These are phyloP conservation scores for Drosophila tsacasi DNA, from an alignment of 1,140 invertebrate genomes.

Conservation along the genomic window DNA sequence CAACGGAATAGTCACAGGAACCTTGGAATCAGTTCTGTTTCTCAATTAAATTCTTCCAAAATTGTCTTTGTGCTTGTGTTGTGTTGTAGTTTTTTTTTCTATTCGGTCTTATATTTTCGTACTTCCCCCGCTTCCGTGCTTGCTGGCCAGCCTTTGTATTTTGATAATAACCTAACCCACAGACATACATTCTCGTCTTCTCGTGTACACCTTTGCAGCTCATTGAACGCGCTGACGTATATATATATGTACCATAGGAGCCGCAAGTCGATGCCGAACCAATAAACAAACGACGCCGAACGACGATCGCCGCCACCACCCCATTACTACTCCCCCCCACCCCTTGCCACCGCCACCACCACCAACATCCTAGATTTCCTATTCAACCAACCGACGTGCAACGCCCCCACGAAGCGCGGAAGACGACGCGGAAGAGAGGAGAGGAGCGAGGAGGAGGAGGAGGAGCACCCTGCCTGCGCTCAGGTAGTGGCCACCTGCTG, in stretches of 20 bases:
- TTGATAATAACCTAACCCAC: constrained; percentile 3
- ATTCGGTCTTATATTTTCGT: constrained; percentile 3
- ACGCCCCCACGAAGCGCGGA: neutral
- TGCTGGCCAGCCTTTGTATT: constrained; percentile 5
- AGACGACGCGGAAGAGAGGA: neutral
- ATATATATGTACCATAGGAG: constrained; percentile 40
- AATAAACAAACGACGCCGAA: constrained; percentile 25
- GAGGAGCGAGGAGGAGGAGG: constrained; percentile 13
- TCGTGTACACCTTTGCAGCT: constrained; percentile 38
- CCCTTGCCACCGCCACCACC: neutral
- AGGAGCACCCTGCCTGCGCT: constrained; percentile 31
- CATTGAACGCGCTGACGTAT: constrained; percentile 54
- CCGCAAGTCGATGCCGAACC: constrained; percentile 44
- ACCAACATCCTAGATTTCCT: neutral
- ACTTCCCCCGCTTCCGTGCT: neutral
- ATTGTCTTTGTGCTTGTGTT: constrained; percentile 1
- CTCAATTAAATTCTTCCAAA: constrained; percentile 16
- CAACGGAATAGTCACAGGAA: neutral
- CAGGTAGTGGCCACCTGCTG: constrained; percentile 39
- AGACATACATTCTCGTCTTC: neutral
- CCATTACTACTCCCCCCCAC: neutral
- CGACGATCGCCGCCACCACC: neutral
- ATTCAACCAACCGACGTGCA: constrained; percentile 4
- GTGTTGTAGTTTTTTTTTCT: neutral
- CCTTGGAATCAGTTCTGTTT: constrained; percentile 6